Base-by-base conservation (phyloP, 2,888 invertebrate genomes). In the Amiota minor region DNA sequence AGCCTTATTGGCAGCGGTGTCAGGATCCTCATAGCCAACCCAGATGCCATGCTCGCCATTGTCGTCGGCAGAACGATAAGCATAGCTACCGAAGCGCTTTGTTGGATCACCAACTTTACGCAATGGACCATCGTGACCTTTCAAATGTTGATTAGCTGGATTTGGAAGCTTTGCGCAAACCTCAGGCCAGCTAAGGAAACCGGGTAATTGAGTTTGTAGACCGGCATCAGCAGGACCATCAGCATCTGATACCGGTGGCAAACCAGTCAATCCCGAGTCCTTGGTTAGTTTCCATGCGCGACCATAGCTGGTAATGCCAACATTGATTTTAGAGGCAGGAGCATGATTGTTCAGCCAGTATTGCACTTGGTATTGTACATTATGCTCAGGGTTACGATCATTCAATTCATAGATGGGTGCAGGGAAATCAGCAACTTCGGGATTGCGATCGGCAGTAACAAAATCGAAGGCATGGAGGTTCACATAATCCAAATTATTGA, bases 1-100 rank as follows among this genome's bases (percentile, higher is more conserved):
- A 0, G 95, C 96, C 89, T 96, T 96, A 85, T 93, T 93, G 55
- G 94, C 95, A 70, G 94, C 95, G 0, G 95, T 94, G 80, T 96
- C 95, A 0, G 95, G 93, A 86, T 96, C 96, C 84, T 96, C 96
- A 88, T 94, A 96, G 72, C 93, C 93, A 9, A 95, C 93, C 96
- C 96, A 96, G 14, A 95, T 89, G 2, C 96, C 96, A 14, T 92
- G 92, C 20, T 92, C 92, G 1, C 92, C 93, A 71, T 90, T 92
- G 65, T 93, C 92, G 72, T 93, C 92, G 72, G 95, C 94, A 0
- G 93, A 89, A 76, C 94, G 93, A 91, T 92, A 96, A 0, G 95
- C 95, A 86, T 96, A 96, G 35, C 93, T 93, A 71, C 96, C 95
- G 77, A 94, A 94, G 80, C 95, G 93, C 84, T 95, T 95, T 80